These are phyloP conservation scores for Pangasius mekongensis DNA, from an alignment of 2,797 vertebrate genomes.

Conservation along the genomic window DNA sequence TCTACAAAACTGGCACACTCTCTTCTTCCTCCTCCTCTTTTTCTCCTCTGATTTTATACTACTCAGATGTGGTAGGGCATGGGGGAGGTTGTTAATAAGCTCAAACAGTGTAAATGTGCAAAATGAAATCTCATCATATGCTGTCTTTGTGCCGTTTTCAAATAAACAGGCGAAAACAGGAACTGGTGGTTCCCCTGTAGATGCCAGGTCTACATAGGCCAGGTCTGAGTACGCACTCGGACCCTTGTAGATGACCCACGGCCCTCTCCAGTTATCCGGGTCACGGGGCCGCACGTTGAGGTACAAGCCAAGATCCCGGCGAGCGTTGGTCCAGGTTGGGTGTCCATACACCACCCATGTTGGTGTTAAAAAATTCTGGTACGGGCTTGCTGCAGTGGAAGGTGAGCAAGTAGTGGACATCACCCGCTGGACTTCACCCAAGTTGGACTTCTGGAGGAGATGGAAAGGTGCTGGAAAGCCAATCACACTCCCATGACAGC, in stretches of 20 bases:
- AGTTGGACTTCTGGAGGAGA: constrained; percentile 17
- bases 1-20: neutral
- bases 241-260: constrained; percentile 93
- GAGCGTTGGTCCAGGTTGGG: constrained; percentile 79
- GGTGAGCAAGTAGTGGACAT: neutral
- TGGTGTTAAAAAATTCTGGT: constrained; percentile 74
- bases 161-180: constrained; percentile 88
- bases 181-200: constrained; percentile 60
- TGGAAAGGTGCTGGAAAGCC: constrained; percentile 83
- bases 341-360: constrained; percentile 94
- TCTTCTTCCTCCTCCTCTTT: constrained; percentile 7
- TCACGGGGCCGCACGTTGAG: constrained; percentile 88
- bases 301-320: constrained; percentile 85
- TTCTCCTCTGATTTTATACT: neutral
- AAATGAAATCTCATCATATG: constrained; percentile 92
- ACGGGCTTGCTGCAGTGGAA: neutral
- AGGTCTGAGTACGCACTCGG: constrained; percentile 95
- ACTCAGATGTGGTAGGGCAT: neutral
- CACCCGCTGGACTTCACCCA: constrained; percentile 43
- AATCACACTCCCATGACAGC: constrained; percentile 90
- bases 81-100: constrained; percentile 84
- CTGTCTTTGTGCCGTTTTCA: constrained; percentile 81
- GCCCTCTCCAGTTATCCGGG: constrained; percentile 86
- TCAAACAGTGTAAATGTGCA: constrained; percentile 88
- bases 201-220: constrained; percentile 79